phyloP scores from a whole-genome alignment of 2,888 invertebrate species.

The Gymnocheta viridis region DNA sequence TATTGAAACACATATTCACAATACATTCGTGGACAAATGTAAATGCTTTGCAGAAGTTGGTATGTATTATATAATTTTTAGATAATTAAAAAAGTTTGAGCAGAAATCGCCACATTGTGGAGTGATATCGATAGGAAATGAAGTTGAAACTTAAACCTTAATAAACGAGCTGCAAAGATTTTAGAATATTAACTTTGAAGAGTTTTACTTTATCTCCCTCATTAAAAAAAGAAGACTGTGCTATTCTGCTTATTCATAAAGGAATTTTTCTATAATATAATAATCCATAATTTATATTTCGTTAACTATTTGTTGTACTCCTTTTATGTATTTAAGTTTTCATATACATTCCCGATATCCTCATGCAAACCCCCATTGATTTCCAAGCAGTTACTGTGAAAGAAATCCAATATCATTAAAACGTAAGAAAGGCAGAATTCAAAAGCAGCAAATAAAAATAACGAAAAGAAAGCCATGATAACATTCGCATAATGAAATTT shows the following conservation, averaged over 20 bases:
- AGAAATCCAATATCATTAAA: conserved; percentile 45
- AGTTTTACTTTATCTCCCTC: neutral
- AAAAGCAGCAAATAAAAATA: neutral
- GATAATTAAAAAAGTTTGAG: neutral
- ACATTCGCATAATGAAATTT: conserved; percentile 39
- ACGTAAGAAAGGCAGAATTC: neutral
- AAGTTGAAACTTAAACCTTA: too few species aligned
- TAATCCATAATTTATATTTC: too few species aligned
- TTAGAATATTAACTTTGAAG: too few species aligned
- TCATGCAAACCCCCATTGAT: neutral
- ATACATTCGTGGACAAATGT: neutral
- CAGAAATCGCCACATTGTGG: neutral
- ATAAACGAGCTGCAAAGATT: too few species aligned
- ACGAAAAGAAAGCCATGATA: neutral
- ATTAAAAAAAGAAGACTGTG: neutral
- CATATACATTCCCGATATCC: too few species aligned
- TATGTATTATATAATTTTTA: neutral
- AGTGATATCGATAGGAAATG: too few species aligned
- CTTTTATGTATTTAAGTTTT: neutral
- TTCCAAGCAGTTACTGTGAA: neutral
- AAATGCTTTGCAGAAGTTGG: neutral
- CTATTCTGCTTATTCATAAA: neutral
- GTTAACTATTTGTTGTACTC: neutral
- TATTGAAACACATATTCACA: too few species aligned
- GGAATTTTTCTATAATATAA: neutral